These are phyloP conservation scores for Petaurus breviceps DNA, from an alignment of 2,113 vertebrate genomes.

Conservation along the genomic window DNA sequence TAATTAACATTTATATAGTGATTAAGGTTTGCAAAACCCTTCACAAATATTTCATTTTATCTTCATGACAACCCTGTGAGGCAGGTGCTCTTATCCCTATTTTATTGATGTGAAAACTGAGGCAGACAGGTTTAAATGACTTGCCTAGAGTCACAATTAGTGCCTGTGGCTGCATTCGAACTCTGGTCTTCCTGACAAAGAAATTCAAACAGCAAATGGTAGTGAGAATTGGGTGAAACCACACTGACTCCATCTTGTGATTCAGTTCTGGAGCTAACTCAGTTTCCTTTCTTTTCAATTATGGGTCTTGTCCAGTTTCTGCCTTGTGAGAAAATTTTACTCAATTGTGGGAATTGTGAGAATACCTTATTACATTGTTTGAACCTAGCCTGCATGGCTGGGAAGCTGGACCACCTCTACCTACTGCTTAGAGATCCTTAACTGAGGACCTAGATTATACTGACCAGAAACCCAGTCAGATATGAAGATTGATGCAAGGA, in stretches of 20 bases:
- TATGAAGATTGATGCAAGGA: neutral
- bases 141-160: neutral
- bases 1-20: neutral
- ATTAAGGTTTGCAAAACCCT: neutral
- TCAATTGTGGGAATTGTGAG: neutral
- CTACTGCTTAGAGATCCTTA: neutral
- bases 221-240: neutral
- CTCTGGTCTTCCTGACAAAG: neutral
- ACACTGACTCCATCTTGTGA: neutral
- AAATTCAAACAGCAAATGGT: neutral
- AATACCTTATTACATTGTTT: neutral
- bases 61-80: neutral
- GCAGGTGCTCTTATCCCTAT: neutral
- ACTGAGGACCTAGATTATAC: neutral
- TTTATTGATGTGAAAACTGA: neutral
- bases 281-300: neutral
- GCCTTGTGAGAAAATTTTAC: neutral
- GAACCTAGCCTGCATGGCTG: neutral
- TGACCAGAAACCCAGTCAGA: neutral
- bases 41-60: neutral
- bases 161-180: neutral
- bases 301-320: neutral
- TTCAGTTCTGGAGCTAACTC: neutral
- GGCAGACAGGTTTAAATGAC: neutral
- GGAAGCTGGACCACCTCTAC: neutral